phyloP scores from a whole-genome alignment of 2,888 invertebrate species.

The Hyppa rectilinea region DNA sequence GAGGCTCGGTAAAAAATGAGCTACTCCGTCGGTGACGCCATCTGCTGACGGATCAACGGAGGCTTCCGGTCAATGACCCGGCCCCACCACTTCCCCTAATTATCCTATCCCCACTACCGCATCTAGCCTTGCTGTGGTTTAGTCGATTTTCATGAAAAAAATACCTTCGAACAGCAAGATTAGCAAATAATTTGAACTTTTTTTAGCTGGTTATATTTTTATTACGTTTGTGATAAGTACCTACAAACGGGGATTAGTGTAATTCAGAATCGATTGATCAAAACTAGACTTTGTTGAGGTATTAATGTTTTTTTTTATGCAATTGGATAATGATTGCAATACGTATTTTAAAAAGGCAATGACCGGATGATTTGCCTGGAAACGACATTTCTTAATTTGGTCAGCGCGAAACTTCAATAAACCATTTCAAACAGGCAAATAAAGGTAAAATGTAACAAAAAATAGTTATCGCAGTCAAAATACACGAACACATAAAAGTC shows the following conservation, averaged over 20 bases:
- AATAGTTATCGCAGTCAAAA: conserved; percentile 42
- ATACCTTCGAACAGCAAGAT: conserved; percentile 32
- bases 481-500: conserved; percentile 32
- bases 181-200: conserved; percentile 29
- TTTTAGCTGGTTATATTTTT: conserved; percentile 3
- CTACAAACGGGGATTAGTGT: conserved; percentile 19
- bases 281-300: conserved; percentile 20
- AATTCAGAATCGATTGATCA: conserved; percentile 12
- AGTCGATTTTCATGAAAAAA: conserved; percentile 72
- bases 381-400: conserved; percentile 9
- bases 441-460: conserved; percentile 23
- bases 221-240: conserved; percentile 12
- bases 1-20: conserved; percentile 53
- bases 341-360: conserved; percentile 22
- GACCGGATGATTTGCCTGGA: conserved; percentile 13
- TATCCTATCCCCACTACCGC: conserved; percentile 76
- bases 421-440: conserved; percentile 4
- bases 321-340: conserved; percentile 25
- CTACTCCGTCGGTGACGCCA: conserved; percentile 69
- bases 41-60: conserved; percentile 71
- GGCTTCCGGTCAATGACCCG: conserved; percentile 79
- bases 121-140: conserved; percentile 75
- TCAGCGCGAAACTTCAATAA: not conserved
- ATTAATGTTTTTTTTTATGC: conserved; percentile 23
- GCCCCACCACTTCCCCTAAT: conserved; percentile 81